Conservation (phyloP, 2,888 invertebrate genomes). For the Drosophila barbarae region DNA sequence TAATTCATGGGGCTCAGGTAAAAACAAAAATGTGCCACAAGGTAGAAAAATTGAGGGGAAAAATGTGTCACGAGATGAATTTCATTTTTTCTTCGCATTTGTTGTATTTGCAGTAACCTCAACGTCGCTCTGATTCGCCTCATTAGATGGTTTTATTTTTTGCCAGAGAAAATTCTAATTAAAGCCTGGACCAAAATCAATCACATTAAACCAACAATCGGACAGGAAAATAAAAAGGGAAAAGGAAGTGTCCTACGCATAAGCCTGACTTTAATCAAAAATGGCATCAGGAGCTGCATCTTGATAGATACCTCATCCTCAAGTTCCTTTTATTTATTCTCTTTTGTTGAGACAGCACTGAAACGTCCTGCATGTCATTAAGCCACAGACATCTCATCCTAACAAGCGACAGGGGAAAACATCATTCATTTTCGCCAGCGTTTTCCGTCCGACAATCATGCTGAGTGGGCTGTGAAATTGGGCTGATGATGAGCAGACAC, state of each 20-base stretch:
- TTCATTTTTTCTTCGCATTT: slow-evolving; percentile 6
- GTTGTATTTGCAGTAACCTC: not conserved
- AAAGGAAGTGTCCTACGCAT: slow-evolving; percentile 34
- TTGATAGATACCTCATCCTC: slow-evolving; percentile 50
- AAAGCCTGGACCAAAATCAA: slow-evolving; percentile 51
- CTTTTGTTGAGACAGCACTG: slow-evolving; percentile 38
- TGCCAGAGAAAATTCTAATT: slow-evolving; percentile 39
- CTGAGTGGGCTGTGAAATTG: slow-evolving; percentile 24
- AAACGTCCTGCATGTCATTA: slow-evolving; percentile 67
- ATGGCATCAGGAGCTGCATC: slow-evolving; percentile 38
- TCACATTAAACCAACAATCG: slow-evolving; percentile 48
- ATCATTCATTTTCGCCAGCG: slow-evolving; percentile 28
- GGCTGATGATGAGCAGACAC: slow-evolving; percentile 16
- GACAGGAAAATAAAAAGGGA: slow-evolving; percentile 8
- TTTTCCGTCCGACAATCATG: slow-evolving; percentile 36
- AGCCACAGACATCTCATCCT: slow-evolving; percentile 22
- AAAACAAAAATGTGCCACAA: slow-evolving; percentile 13
- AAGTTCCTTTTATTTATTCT: slow-evolving; percentile 7
- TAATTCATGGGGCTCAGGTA: slow-evolving; percentile 56
- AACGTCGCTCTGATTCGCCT: slow-evolving; percentile 17
- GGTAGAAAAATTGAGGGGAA: slow-evolving; percentile 1
- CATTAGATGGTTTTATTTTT: slow-evolving; percentile 38
- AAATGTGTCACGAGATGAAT: slow-evolving; percentile 2
- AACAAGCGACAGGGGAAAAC: slow-evolving; percentile 4
- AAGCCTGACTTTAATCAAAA: slow-evolving; percentile 66